Conservation (phyloP, 1,140 invertebrate genomes). For the Hylyphantes graminicola region DNA sequence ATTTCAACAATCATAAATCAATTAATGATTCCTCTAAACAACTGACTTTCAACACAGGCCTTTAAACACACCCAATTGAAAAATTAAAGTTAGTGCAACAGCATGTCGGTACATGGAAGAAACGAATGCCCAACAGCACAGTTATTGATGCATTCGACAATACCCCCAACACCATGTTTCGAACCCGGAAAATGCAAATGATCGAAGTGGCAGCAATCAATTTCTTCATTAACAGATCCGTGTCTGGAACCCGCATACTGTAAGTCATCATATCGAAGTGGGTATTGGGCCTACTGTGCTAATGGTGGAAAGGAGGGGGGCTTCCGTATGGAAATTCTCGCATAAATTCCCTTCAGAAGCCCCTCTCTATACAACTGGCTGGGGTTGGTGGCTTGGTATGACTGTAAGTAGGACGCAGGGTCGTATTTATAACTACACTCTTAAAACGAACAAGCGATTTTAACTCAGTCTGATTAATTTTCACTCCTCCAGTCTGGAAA, state of each 20-base stretch:
- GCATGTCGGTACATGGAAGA: background rate
- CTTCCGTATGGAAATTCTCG: conserved; percentile 24
- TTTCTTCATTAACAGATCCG: conserved; percentile 41
- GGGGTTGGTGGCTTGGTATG: too few relatives aligned
- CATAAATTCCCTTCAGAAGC: conserved; percentile 14
- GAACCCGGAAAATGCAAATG: conserved; percentile 10
- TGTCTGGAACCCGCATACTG: background rate
- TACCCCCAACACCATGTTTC: conserved; percentile 10
- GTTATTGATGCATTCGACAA: conserved; percentile 18
- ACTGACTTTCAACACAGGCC: too few relatives aligned
- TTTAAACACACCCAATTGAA: too few relatives aligned
- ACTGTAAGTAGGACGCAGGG: too few relatives aligned
- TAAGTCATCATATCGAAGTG: conserved; percentile 20
- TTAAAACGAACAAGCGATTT: too few relatives aligned
- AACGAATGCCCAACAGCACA: background rate
- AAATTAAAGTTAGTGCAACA: too few relatives aligned
- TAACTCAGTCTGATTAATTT: too few relatives aligned
- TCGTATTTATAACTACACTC: too few relatives aligned
- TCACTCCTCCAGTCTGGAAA: too few relatives aligned
- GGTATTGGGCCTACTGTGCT: background rate
- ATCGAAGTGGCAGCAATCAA: conserved; percentile 23
- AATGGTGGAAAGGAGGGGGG: conserved; percentile 5
- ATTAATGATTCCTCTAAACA: too few relatives aligned
- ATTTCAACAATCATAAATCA: too few relatives aligned
- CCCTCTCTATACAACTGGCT: too few relatives aligned